Evolutionary conservation across 2,888 invertebrate genomes (phyloP).

Genomic region (Chrysodeixis includens): DNA sequence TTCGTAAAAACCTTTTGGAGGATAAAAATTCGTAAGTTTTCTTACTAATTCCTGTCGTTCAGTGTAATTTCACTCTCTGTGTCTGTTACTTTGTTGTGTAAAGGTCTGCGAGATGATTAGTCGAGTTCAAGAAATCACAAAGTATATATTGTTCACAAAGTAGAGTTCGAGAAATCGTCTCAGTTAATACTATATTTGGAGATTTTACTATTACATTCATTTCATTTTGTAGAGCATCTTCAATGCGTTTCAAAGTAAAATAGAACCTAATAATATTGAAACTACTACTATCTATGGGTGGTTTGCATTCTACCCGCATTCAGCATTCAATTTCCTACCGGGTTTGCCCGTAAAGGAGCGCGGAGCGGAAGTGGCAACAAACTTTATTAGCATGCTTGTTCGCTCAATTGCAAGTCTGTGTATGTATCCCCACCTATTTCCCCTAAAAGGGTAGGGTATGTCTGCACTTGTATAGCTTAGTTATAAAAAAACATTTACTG

Average conservation of each 20-base stretch:
- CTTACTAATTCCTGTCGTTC: no score
- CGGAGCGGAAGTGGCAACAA: conserved; percentile 61
- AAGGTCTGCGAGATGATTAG: no score
- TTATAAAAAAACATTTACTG: no score
- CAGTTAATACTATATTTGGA: no score
- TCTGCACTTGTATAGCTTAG: not conserved
- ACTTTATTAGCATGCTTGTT: conserved; percentile 75
- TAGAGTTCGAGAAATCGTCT: no score
- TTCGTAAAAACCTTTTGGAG: no score
- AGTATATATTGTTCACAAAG: no score
- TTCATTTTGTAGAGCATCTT: not conserved
- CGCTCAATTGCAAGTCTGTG: conserved; percentile 62
- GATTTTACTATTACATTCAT: no score
- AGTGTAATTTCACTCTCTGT: no score
- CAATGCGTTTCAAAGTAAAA: conserved; percentile 4
- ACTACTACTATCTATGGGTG: conserved; percentile 24
- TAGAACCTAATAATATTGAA: conserved; percentile 8
- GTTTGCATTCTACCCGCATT: conserved; percentile 77
- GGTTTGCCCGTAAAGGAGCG: conserved; percentile 70
- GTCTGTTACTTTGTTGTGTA: no score
- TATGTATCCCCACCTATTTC: conserved; percentile 9
- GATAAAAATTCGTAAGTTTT: no score
- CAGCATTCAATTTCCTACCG: conserved; percentile 77
- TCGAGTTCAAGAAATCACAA: no score
- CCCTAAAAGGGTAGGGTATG: not conserved